A percentile compares a stretch with the other conserved stretches of the same genome.
phyloP scores from a whole-genome alignment of 2,888 invertebrate species.

The Pseudococcus viburni region DNA sequence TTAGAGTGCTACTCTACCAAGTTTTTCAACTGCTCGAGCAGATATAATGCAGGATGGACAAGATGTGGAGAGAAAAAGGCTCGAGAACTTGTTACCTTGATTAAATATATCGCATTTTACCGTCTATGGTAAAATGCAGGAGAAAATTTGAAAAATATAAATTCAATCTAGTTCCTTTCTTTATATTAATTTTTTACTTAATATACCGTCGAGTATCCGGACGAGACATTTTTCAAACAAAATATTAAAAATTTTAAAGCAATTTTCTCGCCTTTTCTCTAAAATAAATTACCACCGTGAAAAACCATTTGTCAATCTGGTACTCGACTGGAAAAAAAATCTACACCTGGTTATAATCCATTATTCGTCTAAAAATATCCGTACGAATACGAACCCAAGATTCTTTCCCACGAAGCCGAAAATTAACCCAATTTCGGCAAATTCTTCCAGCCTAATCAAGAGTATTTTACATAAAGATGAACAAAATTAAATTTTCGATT shows the following conservation, averaged over 20 bases:
- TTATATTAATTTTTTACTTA: background rate
- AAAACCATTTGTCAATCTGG: conserved; percentile 14
- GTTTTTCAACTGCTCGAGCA: background rate
- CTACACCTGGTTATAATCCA: background rate
- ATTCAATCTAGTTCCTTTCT: background rate
- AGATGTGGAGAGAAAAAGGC: background rate
- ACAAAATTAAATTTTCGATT: too few species aligned
- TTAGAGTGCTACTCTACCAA: conserved; percentile 3
- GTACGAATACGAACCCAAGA: background rate
- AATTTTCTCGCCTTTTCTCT: background rate
- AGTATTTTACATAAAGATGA: too few species aligned
- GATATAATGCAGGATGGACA: background rate
- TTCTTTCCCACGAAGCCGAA: too few species aligned
- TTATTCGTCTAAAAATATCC: background rate
- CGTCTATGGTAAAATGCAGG: background rate
- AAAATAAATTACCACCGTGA: background rate
- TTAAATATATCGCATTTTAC: background rate
- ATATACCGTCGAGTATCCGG: background rate
- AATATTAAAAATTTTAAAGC: conserved; percentile 15
- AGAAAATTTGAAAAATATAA: conserved; percentile 8
- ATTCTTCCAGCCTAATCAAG: too few species aligned
- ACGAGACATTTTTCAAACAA: conserved; percentile 4
- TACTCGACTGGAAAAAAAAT: background rate
- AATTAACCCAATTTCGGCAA: too few species aligned
- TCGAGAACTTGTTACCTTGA: conserved; percentile 21